Percentiles rank a stretch among this genome's conserved stretches.
phyloP scores from a whole-genome alignment of 2,113 vertebrate genomes.

The Dipodomys stephensi region DNA sequence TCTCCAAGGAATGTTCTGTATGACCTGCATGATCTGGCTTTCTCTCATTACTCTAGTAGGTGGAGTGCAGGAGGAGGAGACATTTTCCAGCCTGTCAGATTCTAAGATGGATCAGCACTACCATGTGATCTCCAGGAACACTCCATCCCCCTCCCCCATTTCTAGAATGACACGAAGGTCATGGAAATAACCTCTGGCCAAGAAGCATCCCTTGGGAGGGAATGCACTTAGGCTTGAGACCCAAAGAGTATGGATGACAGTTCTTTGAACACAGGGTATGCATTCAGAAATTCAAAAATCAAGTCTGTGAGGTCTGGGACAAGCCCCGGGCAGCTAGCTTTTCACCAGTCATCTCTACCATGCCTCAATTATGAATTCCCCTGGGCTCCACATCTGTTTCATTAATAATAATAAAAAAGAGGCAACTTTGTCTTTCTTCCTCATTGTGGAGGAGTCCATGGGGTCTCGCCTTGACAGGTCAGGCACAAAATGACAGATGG shows the following conservation, averaged over 20 bases:
- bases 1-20: not conserved
- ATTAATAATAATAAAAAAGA: slow-evolving; percentile 20
- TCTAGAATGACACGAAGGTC: slow-evolving; percentile 46
- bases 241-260: not conserved
- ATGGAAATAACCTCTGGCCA: slow-evolving; percentile 53
- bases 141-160: slow-evolving; percentile 22
- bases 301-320: not conserved
- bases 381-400: slow-evolving; percentile 47
- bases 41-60: not conserved
- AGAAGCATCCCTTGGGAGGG: slow-evolving; percentile 22
- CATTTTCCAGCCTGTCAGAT: not conserved
- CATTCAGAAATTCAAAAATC: slow-evolving; percentile 32
- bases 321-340: not conserved
- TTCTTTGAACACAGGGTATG: not conserved
- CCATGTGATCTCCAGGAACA: slow-evolving; percentile 33
- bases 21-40: not conserved
- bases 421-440: slow-evolving; percentile 28
- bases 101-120: slow-evolving; percentile 6
- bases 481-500: slow-evolving; percentile 65
- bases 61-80: not conserved
- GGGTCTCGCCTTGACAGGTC: slow-evolving; percentile 56
- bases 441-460: not conserved
- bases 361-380: not conserved
- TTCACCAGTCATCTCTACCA: not conserved
- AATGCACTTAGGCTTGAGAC: not conserved